A percentile compares a stretch with the other conserved stretches of the same genome.
Conservation (phyloP, 2,888 invertebrate genomes). For the Ptycholaimellus sp. region DNA sequence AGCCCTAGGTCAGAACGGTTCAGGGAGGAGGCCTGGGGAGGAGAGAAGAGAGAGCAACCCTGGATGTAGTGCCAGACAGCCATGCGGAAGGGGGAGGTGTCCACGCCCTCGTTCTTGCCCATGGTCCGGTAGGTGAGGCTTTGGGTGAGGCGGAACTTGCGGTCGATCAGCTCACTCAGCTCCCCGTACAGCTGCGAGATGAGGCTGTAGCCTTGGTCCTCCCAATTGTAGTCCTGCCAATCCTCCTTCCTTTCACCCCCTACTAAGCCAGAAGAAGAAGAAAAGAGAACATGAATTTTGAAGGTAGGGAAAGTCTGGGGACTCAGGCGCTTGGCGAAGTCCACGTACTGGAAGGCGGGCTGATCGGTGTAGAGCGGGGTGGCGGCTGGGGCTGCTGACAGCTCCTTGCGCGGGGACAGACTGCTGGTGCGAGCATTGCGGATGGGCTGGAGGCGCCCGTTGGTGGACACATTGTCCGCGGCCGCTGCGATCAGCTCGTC, state of each 20-base stretch:
- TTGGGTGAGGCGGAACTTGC: conserved; percentile 58
- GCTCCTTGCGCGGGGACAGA: neutral
- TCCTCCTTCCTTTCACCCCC: conserved; percentile 1
- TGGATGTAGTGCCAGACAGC: conserved; percentile 78
- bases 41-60: too few relatives aligned
- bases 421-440: neutral
- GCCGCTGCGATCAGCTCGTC: conserved; percentile 43
- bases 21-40: too few relatives aligned
- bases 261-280: neutral
- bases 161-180: conserved; percentile 53
- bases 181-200: conserved; percentile 57
- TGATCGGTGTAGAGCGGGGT: conserved; percentile 40
- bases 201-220: conserved; percentile 62
- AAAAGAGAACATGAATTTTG: conserved; percentile 28
- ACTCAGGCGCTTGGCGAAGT: conserved; percentile 47
- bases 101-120: conserved; percentile 54
- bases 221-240: conserved; percentile 59
- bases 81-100: conserved; percentile 54
- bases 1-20: too few relatives aligned
- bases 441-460: too few relatives aligned
- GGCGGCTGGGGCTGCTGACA: conserved; percentile 27
- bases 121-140: conserved; percentile 52
- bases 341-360: conserved; percentile 48
- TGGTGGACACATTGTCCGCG: conserved; percentile 35
- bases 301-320: conserved; percentile 33